Percentiles rank a stretch among this genome's conserved stretches.
Evolutionary conservation across 2,888 invertebrate species (phyloP).

Genomic region (Acheta domesticus): DNA sequence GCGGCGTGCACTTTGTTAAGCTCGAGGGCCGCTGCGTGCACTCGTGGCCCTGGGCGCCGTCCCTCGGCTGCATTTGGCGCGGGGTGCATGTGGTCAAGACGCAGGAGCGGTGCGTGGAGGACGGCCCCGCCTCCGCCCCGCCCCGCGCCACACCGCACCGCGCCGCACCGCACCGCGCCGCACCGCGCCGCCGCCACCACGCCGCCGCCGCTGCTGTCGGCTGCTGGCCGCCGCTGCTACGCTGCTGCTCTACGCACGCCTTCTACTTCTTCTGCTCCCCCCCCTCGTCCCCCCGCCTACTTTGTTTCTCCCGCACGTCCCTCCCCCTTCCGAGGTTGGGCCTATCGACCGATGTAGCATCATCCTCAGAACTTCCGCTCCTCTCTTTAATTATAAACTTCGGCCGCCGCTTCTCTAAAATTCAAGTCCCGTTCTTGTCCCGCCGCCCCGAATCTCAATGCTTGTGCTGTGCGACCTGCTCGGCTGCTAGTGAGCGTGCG

Average conservation of each 20-base stretch:
- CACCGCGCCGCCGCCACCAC: neutral
- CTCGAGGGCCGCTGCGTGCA: slow-evolving; percentile 25
- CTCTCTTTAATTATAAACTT: slow-evolving; percentile 19
- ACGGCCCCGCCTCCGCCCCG: neutral
- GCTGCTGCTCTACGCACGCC: neutral
- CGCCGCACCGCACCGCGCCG: neutral
- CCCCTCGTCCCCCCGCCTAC: neutral
- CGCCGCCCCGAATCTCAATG: neutral
- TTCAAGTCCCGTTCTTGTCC: neutral
- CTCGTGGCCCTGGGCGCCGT: slow-evolving; percentile 22
- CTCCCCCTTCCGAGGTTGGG: neutral
- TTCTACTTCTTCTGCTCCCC: neutral
- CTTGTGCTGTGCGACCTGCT: neutral
- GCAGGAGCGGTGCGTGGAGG: slow-evolving; percentile 20
- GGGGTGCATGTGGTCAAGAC: slow-evolving; percentile 22
- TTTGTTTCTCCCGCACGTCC: neutral
- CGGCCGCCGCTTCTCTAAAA: slow-evolving; percentile 4
- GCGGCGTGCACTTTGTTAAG: slow-evolving; percentile 21
- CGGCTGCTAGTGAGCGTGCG: slow-evolving; percentile 1
- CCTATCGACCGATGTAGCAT: neutral
- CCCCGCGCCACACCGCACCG: neutral
- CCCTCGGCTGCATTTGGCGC: slow-evolving; percentile 21
- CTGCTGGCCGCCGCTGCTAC: neutral
- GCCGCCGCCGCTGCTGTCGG: neutral
- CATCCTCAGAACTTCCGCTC: slow-evolving; percentile 4